Percentiles rank a stretch among this genome's conserved stretches.
Evolutionary conservation across 2,113 vertebrate species (phyloP).

Genomic region (Girardinichthys multiradiatus): DNA sequence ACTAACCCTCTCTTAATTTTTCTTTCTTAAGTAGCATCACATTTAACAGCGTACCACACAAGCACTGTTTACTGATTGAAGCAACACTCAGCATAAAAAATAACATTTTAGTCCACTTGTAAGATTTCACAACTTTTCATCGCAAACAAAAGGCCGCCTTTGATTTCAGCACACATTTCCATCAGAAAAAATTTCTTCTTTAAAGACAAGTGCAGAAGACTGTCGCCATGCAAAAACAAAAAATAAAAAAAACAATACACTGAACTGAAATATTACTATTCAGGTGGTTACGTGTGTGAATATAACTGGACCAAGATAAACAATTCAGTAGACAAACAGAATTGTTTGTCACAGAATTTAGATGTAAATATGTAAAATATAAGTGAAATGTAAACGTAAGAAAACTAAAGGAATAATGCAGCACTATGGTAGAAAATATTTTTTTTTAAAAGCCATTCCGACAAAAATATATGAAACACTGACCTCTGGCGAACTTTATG

Average conservation of each 20-base stretch:
- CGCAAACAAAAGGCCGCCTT: background rate
- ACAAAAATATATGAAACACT: conserved; percentile 15
- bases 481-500: conserved; percentile 53
- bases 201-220: background rate
- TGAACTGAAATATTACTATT: background rate
- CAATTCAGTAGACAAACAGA: background rate
- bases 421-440: background rate
- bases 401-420: background rate
- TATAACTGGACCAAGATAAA: background rate
- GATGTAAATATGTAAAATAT: background rate
- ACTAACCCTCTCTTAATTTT: background rate
- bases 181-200: background rate
- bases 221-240: too few relatives aligned
- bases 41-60: conserved; percentile 4
- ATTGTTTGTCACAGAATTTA: background rate
- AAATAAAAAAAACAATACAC: background rate
- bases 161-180: background rate
- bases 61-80: conserved; percentile 28
- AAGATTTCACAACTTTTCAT: conserved; percentile 16
- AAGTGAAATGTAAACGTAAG: background rate
- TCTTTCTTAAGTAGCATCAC: conserved; percentile 7
- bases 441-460: too few relatives aligned
- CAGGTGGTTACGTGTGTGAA: background rate
- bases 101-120: conserved; percentile 8
- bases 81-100: conserved; percentile 12